phyloP scores from a whole-genome alignment of 92 coral and sea anemone genomes.

The Hydrozoanthus gracilis region DNA sequence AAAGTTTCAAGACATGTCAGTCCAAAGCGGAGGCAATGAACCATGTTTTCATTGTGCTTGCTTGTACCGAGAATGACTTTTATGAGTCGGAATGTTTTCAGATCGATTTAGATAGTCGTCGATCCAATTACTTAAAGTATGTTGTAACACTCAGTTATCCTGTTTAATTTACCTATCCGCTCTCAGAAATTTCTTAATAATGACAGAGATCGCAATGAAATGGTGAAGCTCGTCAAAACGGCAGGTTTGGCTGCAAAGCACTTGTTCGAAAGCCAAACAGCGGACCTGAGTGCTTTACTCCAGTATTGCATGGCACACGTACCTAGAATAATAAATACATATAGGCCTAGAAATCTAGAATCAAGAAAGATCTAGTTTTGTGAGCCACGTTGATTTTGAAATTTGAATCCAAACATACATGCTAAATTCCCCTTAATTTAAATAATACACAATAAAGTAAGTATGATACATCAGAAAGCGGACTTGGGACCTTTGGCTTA shows the following conservation, averaged over 20 bases:
- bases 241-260: slow-evolving; percentile 22
- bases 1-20: neutral
- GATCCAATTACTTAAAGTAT: neutral
- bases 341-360: slow-evolving; percentile 19
- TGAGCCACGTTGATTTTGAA: slow-evolving; percentile 20
- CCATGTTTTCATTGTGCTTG: neutral
- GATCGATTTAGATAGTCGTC: slow-evolving; percentile 10
- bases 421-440: slow-evolving; percentile 18
- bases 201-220: no score
- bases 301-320: slow-evolving; percentile 21
- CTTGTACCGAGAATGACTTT: neutral
- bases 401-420: slow-evolving; percentile 17
- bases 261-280: slow-evolving; percentile 20
- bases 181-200: slow-evolving; percentile 7
- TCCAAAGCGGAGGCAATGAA: neutral
- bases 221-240: slow-evolving; percentile 20
- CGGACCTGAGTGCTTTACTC: no score
- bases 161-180: slow-evolving; percentile 5
- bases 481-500: slow-evolving; percentile 17
- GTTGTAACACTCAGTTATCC: neutral
- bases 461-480: slow-evolving; percentile 20
- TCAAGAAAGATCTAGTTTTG: slow-evolving; percentile 18
- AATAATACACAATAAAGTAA: slow-evolving; percentile 16
- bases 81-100: neutral
- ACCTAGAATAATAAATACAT: slow-evolving; percentile 17